These are phyloP conservation scores for Ommatoiulus sabulosus DNA, from an alignment of 2,888 invertebrate species.

Conservation along the genomic window DNA sequence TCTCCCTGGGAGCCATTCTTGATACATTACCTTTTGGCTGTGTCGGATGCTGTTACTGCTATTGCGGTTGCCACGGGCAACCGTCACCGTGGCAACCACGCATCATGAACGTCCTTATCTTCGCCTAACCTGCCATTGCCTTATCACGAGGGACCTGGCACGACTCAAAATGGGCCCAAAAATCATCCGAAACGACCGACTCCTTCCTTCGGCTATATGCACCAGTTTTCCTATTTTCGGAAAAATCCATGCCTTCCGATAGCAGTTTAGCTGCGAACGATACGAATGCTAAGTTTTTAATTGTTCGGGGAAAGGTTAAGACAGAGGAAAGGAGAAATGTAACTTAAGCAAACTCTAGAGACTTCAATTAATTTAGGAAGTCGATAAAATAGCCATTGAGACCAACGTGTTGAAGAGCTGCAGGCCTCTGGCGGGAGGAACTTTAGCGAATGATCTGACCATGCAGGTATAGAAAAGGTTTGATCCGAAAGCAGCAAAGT, in stretches of 20 bases:
- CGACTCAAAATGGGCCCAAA: constrained; percentile 36
- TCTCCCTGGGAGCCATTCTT: constrained; percentile 36
- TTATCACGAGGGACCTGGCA: constrained; percentile 40
- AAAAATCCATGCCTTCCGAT: neutral
- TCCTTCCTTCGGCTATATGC: neutral
- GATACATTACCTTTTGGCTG: constrained; percentile 38
- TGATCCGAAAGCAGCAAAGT: too few relatives aligned
- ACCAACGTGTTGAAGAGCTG: neutral
- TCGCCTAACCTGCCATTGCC: constrained; percentile 39
- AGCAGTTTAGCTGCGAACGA: neutral
- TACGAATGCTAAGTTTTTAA: neutral
- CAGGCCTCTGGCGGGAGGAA: neutral
- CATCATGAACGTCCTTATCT: constrained; percentile 30
- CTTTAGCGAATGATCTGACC: too few relatives aligned
- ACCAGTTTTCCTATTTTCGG: neutral
- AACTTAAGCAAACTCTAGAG: neutral
- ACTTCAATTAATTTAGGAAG: neutral
- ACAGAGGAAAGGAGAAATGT: neutral
- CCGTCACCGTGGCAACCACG: constrained; percentile 8
- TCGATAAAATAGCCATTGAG: neutral
- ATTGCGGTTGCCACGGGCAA: neutral
- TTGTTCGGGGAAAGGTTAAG: neutral
- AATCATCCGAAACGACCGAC: constrained; percentile 14
- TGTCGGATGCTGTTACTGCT: constrained; percentile 30
- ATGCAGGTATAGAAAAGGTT: too few relatives aligned